Base-by-base conservation (phyloP, 2,888 invertebrate genomes). In the Tineola bisselliella region DNA sequence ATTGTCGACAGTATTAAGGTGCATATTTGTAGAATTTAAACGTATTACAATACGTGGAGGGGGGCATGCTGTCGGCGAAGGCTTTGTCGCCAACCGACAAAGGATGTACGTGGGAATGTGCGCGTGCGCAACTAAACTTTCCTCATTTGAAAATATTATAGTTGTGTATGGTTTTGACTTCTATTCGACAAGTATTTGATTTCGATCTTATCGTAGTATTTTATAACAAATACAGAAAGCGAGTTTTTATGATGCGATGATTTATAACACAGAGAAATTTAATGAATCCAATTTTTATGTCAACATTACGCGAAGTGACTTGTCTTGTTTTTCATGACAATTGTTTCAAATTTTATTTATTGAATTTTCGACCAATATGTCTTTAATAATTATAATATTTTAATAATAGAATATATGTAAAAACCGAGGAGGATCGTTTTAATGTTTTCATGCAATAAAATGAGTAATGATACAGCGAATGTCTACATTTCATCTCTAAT, bases 1-100 rank as follows among this genome's bases (percentile, higher is more conserved):
- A 58, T 30, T 33, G 11, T 12, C 33, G 11, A 33, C 8, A 13
- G 25, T n/a, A 30, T 30, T 48, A 33, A 62, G 52, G 58, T 38
- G 4, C 64, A 65, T 17, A 54, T 13, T 1, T 43, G 12, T 38
- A 64, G 18, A 56, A n/a, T 0, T 33, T 10, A 25, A 12, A 54
- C 57, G 56, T 48, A 15, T 48, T 17, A 8, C 17, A 17, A 17
- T 17, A 54, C 18, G 11, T 10, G 18, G 63, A 71, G 71, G 72
- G 73, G 72, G 64, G 72, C 72, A 76, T 77, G 79, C 79, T 74
- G 81, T 77, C 84, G 82, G 84, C 76, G 66, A 66, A 59, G 66
- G 74, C 83, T 86, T 86, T 87, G 86, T 84, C 82, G 82, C 77
- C 68, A 61, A 69, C 84, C 86, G 86, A 84, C 86, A 87, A 87